Evolutionary conservation across 2,797 vertebrate genomes (phyloP).

Genomic region (Aldrovandia affinis): DNA sequence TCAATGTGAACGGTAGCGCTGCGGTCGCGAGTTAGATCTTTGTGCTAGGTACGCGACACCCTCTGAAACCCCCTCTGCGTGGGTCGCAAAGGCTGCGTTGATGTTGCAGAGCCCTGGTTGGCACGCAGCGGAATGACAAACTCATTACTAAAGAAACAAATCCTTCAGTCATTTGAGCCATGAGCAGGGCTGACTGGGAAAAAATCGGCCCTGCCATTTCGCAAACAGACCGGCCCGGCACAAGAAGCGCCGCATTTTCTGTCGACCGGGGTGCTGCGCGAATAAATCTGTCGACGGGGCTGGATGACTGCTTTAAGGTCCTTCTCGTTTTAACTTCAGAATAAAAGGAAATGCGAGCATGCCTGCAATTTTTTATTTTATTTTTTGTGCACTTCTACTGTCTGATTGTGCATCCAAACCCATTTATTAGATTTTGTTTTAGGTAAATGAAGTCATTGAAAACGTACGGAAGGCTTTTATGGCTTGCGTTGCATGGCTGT

Average conservation of each 20-base stretch:
- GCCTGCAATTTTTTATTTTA: constrained; percentile 11
- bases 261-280: no score
- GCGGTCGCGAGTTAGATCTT: no score
- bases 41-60: no score
- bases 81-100: no score
- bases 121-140: neutral
- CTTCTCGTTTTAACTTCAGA: no score
- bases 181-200: no score
- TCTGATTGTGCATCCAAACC: constrained; percentile 16
- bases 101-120: no score
- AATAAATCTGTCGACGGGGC: no score
- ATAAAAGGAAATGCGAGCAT: constrained; percentile 14
- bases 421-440: constrained; percentile 5
- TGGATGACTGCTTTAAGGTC: constrained; percentile 11
- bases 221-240: no score
- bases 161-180: constrained; percentile 19
- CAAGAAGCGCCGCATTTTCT: neutral
- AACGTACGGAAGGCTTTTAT: constrained; percentile 15
- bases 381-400: constrained; percentile 19
- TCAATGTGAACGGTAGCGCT: no score
- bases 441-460: constrained; percentile 8
- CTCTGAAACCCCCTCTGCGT: no score
- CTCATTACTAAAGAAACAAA: constrained; percentile 21
- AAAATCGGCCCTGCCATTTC: no score
- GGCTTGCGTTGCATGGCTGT: neutral